Base-by-base conservation (phyloP, 2,113 vertebrate genomes). In the Coreoperca whiteheadi region DNA sequence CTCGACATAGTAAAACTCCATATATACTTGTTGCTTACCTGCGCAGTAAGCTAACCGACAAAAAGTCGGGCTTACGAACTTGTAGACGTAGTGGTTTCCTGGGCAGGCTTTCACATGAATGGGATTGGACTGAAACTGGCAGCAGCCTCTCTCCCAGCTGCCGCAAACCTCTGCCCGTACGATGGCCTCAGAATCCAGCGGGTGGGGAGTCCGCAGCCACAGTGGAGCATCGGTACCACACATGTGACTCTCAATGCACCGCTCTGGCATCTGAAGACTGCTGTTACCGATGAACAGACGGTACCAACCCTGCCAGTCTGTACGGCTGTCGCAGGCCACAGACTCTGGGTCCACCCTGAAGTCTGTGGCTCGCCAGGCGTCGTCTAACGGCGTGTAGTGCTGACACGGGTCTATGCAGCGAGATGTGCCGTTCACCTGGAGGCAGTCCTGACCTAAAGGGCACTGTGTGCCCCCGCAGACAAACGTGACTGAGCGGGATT, bases 81-180 rank as follows among this genome's bases (percentile, higher is more conserved):
- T 69, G 46, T 69, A 69, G 25, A 51, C 67, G 1, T 50, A 69
- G 28, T 51, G 30, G 30, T 69, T 32, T 69, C 67, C 9, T 21
- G 67, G 46, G 16, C 67, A 69, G 30, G 48, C 46, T 21, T 51
- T 69, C 48, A 48, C 66, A 3, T 50, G 28, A 46, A 68, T 68
- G 46, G 15, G 3, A 25, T 48, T 68, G 25, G 43, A 50, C 15
- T 51, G n/a, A 32, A 59, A 59, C 56, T 32, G 43, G 66, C 41
- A 68, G 66, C 66, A 50, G 66, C 66, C 66, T 32, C 15, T 15
- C 15, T 59, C 56, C 56, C 56, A 59, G 56, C 56, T 59, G 15
- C 56, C 56, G 8, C 56, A 59, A 3, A 59, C 56, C 6, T 59
- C 14, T 1, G 56, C 56, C 56, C 25, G 43, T 16, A 50, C 5